Percentiles rank a stretch among this genome's conserved stretches.
Evolutionary conservation across 2,888 invertebrate genomes (phyloP).

Genomic region (Mechanitis messenoides): DNA sequence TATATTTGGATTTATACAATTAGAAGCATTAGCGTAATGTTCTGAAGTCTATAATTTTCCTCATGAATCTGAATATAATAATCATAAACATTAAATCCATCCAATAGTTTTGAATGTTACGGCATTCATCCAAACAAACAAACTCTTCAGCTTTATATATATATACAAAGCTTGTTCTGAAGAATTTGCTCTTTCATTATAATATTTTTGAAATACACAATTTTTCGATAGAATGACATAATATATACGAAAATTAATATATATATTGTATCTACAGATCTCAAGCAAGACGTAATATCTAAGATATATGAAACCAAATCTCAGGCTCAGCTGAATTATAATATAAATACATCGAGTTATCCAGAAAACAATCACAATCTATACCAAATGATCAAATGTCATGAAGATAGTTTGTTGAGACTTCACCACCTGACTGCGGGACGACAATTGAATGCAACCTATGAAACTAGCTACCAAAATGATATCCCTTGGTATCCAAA

Average conservation of each 20-base stretch:
- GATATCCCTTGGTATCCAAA: slow-evolving; percentile 67
- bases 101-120: too few relatives aligned
- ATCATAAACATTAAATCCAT: too few relatives aligned
- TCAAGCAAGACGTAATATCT: slow-evolving; percentile 37
- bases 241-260: background rate
- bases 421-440: slow-evolving; percentile 70
- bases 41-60: too few relatives aligned
- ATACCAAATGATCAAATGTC: slow-evolving; percentile 72
- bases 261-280: slow-evolving; percentile 36
- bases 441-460: slow-evolving; percentile 52
- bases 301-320: slow-evolving; percentile 53
- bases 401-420: slow-evolving; percentile 64
- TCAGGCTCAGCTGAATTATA: slow-evolving; percentile 43
- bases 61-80: too few relatives aligned
- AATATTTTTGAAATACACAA: too few relatives aligned
- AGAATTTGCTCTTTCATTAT: too few relatives aligned
- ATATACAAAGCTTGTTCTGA: too few relatives aligned
- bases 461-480: slow-evolving; percentile 58
- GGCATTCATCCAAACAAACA: too few relatives aligned
- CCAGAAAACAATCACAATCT: slow-evolving; percentile 60
- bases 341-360: slow-evolving; percentile 44
- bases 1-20: too few relatives aligned
- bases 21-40: too few relatives aligned
- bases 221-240: too few relatives aligned
- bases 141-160: too few relatives aligned